These are phyloP conservation scores for Dendrolimus houi DNA, from an alignment of 2,888 invertebrate species.

Conservation along the genomic window DNA sequence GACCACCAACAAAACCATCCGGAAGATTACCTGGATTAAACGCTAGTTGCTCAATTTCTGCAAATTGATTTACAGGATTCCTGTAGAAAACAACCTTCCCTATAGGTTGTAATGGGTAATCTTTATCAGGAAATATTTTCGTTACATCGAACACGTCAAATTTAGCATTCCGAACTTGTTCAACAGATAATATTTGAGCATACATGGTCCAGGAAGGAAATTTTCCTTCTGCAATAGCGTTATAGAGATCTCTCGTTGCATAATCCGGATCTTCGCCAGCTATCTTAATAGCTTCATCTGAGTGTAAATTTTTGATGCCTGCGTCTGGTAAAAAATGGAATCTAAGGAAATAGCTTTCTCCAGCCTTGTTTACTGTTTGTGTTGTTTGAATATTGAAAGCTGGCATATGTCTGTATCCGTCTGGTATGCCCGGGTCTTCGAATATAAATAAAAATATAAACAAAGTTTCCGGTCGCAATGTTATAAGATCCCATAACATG, in stretches of 20 bases:
- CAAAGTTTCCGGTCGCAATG: conserved; percentile 87
- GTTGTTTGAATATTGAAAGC: conserved; percentile 95
- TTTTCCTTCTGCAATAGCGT: conserved; percentile 84
- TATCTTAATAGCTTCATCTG: conserved; percentile 80
- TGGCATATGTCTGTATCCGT: conserved; percentile 93
- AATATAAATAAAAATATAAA: conserved; percentile 90
- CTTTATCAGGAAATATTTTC: conserved; percentile 84
- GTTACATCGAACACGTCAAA: conserved; percentile 95
- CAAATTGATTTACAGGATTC: conserved; percentile 91
- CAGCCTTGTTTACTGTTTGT: conserved; percentile 85
- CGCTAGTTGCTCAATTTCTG: conserved; percentile 91
- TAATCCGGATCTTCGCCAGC: conserved; percentile 89
- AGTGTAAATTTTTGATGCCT: conserved; percentile 84
- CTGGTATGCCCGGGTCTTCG: conserved; percentile 91
- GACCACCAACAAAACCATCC: conserved; percentile 91
- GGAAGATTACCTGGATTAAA: conserved; percentile 90
- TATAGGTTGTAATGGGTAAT: conserved; percentile 87
- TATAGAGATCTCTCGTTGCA: conserved; percentile 88
- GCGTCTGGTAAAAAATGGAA: conserved; percentile 93
- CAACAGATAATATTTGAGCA: conserved; percentile 88
- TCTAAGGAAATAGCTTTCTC: conserved; percentile 85
- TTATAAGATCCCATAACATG: conserved; percentile 95
- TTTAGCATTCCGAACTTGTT: conserved; percentile 83
- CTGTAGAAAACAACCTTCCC: conserved; percentile 87
- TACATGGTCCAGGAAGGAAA: conserved; percentile 85